Percentiles rank a stretch among this genome's conserved stretches.
Conservation (phyloP, 1,140 invertebrate species). For the Drosophila quadrilineata region DNA sequence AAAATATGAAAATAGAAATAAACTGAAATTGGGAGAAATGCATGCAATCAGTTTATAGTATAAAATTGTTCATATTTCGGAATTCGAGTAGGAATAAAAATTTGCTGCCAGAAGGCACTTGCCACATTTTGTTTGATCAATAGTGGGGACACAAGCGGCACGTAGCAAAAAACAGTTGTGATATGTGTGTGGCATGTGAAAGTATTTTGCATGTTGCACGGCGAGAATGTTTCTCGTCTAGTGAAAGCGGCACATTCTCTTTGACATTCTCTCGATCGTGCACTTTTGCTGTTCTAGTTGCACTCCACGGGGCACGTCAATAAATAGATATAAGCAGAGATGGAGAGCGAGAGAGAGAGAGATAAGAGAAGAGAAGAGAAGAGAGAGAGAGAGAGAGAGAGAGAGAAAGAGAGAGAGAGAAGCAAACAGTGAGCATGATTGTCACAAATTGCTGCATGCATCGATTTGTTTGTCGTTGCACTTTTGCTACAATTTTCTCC, state of each 20-base stretch:
- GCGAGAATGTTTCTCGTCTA: slow-evolving; percentile 61
- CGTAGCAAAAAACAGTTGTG: slow-evolving; percentile 6
- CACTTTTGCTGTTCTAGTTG: slow-evolving; percentile 45
- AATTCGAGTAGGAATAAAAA: too few species aligned
- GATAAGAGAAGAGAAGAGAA: slow-evolving; percentile 14
- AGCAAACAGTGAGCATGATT: slow-evolving; percentile 56
- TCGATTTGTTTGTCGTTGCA: slow-evolving; percentile 47
- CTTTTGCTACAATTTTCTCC: slow-evolving; percentile 72
- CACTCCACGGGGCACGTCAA: slow-evolving; percentile 3
- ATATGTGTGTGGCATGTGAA: slow-evolving; percentile 65
- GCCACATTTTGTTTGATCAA: slow-evolving; percentile 65
- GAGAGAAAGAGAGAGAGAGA: not conserved
- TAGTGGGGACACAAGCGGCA: slow-evolving; percentile 10
- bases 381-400: not conserved
- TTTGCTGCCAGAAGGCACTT: slow-evolving; percentile 31
- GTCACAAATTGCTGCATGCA: slow-evolving; percentile 66
- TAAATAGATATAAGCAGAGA: too few species aligned
- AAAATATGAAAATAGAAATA: too few species aligned
- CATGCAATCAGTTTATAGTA: too few species aligned
- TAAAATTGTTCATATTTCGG: too few species aligned
- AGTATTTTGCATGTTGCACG: slow-evolving; percentile 34
- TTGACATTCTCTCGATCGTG: slow-evolving; percentile 48
- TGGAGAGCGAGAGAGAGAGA: not conserved
- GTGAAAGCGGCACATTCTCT: slow-evolving; percentile 54
- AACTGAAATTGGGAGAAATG: too few species aligned